Base-by-base conservation (phyloP, 2,888 invertebrate genomes). In the Brenthis ino region DNA sequence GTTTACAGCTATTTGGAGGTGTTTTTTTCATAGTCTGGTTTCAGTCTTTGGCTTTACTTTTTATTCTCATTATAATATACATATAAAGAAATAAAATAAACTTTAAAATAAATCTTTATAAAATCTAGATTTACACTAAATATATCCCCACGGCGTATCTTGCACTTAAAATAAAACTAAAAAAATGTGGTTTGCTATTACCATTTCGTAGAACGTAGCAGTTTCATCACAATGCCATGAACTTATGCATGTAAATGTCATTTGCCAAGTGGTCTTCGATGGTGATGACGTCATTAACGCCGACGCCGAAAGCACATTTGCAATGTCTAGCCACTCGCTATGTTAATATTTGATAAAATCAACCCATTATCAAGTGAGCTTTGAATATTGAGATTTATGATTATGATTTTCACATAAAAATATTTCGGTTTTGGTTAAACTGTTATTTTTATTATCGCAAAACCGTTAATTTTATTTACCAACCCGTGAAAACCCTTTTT, bases 211-310 rank as follows among this genome's bases (percentile, higher is more conserved):
- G 58, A 60, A 20, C 5, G 43, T n/a, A 67, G 56, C 57, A 56
- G 64, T 57, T 48, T 55, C 57, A 37, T 61, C 13, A 48, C 24
- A n/a, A 56, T 69, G 57, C 57, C 57, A 43, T 47, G 56, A 64
- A 67, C 64, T 71, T 70, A 65, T 67, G 70, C 66, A 68, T 68
- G 64, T 67, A 66, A 68, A 70, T 70, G 66, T 64, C 68, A 66
- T 72, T 61, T 65, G 55, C 64, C 54, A 54, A 69, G 70, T 63
- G 69, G 70, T 63, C 71, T 53, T 37, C 47, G 14, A 33, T 6
- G 54, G 56, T 53, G 58, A 66, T 65, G 70, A 68, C 71, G 68
- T 71, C 73, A 68, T 73, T 66, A 69, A 67, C 48, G 60, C 67
- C 65, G 57, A 51, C 58, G 65, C 61, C 63, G 69, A 57, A 71